Conservation (phyloP, 2,888 invertebrate species). For the Eustalomyia histrio region DNA sequence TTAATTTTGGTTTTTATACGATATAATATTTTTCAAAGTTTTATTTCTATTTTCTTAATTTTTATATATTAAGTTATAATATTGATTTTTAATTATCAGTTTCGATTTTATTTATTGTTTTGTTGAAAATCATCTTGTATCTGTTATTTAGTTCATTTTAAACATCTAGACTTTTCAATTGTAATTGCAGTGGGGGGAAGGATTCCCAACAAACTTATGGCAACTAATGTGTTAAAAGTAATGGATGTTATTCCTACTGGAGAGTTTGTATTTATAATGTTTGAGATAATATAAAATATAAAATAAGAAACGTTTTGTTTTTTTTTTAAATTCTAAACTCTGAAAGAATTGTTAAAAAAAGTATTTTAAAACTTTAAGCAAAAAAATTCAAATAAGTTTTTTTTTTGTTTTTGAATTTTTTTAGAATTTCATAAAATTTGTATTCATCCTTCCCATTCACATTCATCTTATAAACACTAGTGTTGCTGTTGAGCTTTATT, state of each 20-base stretch:
- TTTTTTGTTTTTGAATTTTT: no score
- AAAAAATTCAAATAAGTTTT: no score
- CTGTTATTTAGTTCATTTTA: not conserved
- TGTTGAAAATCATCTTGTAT: not conserved
- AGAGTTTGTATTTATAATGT: no score
- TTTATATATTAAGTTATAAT: not conserved
- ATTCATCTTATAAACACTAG: not conserved
- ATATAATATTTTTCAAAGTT: not conserved
- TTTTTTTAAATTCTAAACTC: no score
- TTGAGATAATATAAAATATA: no score
- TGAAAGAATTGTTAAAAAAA: no score
- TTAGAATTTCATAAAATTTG: no score
- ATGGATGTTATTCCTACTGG: no score
- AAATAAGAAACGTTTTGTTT: no score
- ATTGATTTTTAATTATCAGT: not conserved
- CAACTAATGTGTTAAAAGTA: no score
- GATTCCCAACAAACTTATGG: not conserved
- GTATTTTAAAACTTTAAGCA: no score
- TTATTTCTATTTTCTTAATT: not conserved
- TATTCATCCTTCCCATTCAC: not conserved
- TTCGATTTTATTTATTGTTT: no score
- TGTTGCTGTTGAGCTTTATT: slow-evolving; percentile 27
- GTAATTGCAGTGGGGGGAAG: not conserved
- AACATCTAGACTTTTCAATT: not conserved
- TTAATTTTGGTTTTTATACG: not conserved